Conservation (phyloP, 2,888 invertebrate species). For the Synanthedon andrenaeformis region DNA sequence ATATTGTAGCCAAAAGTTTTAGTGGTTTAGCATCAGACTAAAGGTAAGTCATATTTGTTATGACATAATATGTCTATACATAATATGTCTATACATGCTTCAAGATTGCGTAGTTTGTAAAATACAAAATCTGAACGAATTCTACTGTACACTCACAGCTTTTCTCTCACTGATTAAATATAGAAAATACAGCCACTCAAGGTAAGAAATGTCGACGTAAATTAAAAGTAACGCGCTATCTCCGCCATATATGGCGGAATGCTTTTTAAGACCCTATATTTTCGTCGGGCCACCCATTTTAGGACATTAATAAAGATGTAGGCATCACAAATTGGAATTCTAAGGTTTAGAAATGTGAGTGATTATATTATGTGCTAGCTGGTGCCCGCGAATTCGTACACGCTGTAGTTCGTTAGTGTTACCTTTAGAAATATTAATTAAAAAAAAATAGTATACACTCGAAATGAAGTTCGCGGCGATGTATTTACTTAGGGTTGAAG, state of each 20-base stretch:
- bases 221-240: constrained; percentile 64
- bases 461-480: no score
- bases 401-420: no score
- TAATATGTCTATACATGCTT: no score
- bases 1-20: constrained; percentile 29
- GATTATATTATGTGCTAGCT: no score
- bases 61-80: no score
- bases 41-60: no score
- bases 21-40: constrained; percentile 18
- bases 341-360: constrained; percentile 6
- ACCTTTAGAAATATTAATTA: no score
- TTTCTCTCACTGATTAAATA: constrained; percentile 33
- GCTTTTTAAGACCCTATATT: constrained; percentile 58
- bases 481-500: no score
- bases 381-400: no score
- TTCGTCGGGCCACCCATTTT: constrained; percentile 47
- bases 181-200: constrained; percentile 42
- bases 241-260: constrained; percentile 65
- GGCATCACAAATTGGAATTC: constrained; percentile 47
- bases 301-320: constrained; percentile 53
- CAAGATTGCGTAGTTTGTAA: no score
- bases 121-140: no score
- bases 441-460: no score
- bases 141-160: not conserved
- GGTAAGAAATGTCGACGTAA: constrained; percentile 48